Evolutionary conservation across 2,797 vertebrate genomes (phyloP).

Genomic region (Oceanodroma leucorhoa): DNA sequence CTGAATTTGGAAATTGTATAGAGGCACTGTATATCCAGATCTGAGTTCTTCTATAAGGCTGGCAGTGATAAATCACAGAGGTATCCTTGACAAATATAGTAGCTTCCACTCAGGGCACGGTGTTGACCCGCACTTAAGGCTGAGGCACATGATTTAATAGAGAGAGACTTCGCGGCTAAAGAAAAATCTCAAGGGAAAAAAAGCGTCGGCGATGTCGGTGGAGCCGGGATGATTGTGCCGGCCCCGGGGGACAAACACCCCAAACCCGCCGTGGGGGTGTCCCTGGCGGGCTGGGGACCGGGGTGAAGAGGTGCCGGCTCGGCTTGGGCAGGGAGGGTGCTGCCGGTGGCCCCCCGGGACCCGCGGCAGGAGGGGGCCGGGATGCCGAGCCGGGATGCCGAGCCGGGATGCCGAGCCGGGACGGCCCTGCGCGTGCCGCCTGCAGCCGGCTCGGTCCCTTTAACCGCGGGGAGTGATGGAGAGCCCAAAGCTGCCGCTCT

Average conservation of each 20-base stretch:
- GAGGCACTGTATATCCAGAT: neutral
- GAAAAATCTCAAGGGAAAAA: conserved; percentile 39
- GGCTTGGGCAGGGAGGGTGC: rapidly evolving
- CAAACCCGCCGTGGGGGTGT: rapidly evolving
- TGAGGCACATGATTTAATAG: conserved; percentile 55
- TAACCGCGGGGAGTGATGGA: conserved; percentile 44
- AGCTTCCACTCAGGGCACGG: conserved; percentile 42
- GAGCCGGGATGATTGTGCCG: neutral
- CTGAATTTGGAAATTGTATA: neutral
- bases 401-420: neutral
- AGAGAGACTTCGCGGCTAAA: conserved; percentile 2
- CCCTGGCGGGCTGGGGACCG: rapidly evolving
- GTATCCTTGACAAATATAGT: conserved; percentile 57
- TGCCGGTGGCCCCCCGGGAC: rapidly evolving
- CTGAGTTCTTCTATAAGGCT: neutral
- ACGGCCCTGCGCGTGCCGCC: rapidly evolving
- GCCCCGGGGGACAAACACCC: rapidly evolving
- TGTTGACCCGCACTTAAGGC: conserved; percentile 64
- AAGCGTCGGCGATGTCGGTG: neutral
- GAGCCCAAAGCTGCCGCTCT: conserved; percentile 45
- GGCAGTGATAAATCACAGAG: neutral
- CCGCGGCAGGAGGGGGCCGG: rapidly evolving
- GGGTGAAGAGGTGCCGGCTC: rapidly evolving
- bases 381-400: neutral
- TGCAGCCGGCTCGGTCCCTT: conserved; percentile 29